These are phyloP conservation scores for Drosophila lacteicornis DNA, from an alignment of 1,140 invertebrate genomes.

Conservation along the genomic window DNA sequence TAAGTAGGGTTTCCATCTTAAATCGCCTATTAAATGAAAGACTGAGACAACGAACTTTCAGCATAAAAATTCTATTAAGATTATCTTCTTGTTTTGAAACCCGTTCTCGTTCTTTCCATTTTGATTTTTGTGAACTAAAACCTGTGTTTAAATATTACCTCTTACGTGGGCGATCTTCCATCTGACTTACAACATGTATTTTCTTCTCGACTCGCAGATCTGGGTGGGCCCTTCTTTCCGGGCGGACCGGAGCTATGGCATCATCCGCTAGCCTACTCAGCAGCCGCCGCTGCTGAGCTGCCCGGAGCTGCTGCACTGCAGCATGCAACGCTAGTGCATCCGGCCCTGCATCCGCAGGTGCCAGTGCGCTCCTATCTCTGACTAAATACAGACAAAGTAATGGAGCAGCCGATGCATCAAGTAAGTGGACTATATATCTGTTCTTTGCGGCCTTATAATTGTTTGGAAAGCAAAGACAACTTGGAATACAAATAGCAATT, in stretches of 20 bases:
- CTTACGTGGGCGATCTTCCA: neutral
- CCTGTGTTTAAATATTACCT: conserved; percentile 27
- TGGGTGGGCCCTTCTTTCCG: conserved; percentile 97
- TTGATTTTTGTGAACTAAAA: conserved; percentile 47
- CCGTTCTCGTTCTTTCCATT: conserved; percentile 35
- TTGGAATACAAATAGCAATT: too few relatives aligned
- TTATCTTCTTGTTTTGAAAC: conserved; percentile 65
- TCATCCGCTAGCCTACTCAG: conserved; percentile 94
- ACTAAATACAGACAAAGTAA: conserved; percentile 95
- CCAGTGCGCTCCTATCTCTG: conserved; percentile 98
- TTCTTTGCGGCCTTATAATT: too few relatives aligned
- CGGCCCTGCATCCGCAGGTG: conserved; percentile 98
- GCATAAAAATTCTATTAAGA: conserved; percentile 14
- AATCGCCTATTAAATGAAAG: conserved; percentile 47
- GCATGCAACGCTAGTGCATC: conserved; percentile 95
- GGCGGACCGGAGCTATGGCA: conserved; percentile 96
- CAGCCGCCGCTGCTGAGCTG: conserved; percentile 91
- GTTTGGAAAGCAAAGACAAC: neutral
- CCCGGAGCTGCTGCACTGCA: conserved; percentile 91
- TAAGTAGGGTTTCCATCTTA: neutral
- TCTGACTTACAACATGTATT: conserved; percentile 25
- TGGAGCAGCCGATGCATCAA: conserved; percentile 85
- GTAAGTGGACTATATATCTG: conserved; percentile 58
- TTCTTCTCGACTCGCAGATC: conserved; percentile 87
- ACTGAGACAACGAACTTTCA: conserved; percentile 72